A percentile compares a stretch with the other conserved stretches of the same genome.
Evolutionary conservation across 2,113 vertebrate species (phyloP).

Genomic region (Pituophis catenifer): DNA sequence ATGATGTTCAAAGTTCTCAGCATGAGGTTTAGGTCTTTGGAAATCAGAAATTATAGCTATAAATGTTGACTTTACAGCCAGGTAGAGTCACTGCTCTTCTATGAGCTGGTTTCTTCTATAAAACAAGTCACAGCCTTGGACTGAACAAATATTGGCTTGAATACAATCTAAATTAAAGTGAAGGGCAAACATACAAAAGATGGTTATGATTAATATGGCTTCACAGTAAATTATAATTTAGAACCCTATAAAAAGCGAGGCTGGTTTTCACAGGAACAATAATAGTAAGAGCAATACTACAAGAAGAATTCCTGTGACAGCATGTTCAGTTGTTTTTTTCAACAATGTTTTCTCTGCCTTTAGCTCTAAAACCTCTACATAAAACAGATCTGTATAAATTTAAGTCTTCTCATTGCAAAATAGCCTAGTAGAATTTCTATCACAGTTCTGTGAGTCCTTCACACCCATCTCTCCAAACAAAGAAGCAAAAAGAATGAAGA

Average conservation of each 20-base stretch:
- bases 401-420: neutral
- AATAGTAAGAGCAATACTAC: neutral
- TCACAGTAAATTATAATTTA: slow-evolving; percentile 1
- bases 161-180: slow-evolving; percentile 46
- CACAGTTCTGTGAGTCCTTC: neutral
- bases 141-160: slow-evolving; percentile 52
- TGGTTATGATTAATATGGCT: slow-evolving; percentile 8
- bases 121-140: slow-evolving; percentile 45
- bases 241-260: slow-evolving; percentile 1
- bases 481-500: neutral
- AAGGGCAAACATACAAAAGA: slow-evolving; percentile 21
- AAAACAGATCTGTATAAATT: neutral
- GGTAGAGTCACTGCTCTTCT: slow-evolving; percentile 54
- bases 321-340: slow-evolving; percentile 24
- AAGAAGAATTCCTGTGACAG: neutral
- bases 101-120: slow-evolving; percentile 34
- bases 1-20: slow-evolving; percentile 56
- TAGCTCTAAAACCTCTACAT: neutral
- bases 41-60: slow-evolving; percentile 46
- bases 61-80: slow-evolving; percentile 51
- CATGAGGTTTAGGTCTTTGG: slow-evolving; percentile 53
- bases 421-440: neutral
- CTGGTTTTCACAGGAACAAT: neutral
- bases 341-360: slow-evolving; percentile 5
- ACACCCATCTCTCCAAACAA: neutral